These are phyloP conservation scores for Lumbricus terrestris DNA, from an alignment of 2,888 invertebrate genomes.

Conservation along the genomic window DNA sequence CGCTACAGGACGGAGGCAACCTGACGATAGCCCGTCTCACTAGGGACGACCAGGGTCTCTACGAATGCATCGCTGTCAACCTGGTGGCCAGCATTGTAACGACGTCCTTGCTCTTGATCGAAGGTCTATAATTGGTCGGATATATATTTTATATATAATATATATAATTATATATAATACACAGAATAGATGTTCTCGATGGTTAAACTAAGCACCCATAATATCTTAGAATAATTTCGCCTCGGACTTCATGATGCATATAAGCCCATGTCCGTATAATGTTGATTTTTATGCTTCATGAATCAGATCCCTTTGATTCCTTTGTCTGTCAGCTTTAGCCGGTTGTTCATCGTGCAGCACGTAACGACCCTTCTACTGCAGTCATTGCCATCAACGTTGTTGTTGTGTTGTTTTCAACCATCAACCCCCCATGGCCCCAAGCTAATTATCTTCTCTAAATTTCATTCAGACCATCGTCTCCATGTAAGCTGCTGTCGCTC, in stretches of 20 bases:
- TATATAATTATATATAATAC: neutral
- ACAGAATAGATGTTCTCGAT: neutral
- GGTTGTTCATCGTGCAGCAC: neutral
- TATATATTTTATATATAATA: neutral
- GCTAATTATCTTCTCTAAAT: neutral
- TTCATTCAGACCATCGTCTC: neutral
- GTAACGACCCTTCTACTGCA: neutral
- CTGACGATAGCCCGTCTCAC: slow-evolving; percentile 84
- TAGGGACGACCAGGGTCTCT: slow-evolving; percentile 87
- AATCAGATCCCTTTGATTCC: neutral
- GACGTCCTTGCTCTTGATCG: slow-evolving; percentile 62
- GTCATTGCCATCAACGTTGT: neutral
- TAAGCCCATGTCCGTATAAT: neutral
- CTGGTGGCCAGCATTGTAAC: slow-evolving; percentile 93
- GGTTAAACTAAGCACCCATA: neutral
- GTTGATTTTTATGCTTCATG: neutral
- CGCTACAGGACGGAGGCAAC: slow-evolving; percentile 78
- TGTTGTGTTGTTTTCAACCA: neutral
- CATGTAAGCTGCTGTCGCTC: neutral
- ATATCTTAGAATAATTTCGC: neutral
- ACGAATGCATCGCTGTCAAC: slow-evolving; percentile 91
- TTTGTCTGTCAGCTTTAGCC: neutral
- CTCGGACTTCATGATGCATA: neutral
- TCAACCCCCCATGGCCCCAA: no score
- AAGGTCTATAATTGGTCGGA: slow-evolving; percentile 45